Conservation (phyloP, 1,140 invertebrate species). For the Sycophaga agraensis region DNA sequence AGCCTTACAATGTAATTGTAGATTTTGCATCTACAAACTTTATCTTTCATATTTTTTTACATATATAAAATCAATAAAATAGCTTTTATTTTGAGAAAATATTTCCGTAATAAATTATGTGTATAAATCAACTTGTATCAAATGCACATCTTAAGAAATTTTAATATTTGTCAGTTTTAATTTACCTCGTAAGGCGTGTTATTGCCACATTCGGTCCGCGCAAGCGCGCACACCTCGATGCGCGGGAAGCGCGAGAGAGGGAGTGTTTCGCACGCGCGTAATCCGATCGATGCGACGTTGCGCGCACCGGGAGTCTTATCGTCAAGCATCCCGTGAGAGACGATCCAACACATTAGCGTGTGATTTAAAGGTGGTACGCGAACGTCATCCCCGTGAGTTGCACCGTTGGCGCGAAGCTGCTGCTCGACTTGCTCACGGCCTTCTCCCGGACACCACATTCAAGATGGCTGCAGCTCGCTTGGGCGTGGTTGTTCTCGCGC, state of each 20-base stretch:
- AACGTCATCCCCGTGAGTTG: neutral
- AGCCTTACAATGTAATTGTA: too few relatives aligned
- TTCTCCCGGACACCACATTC: slow-evolving; percentile 39
- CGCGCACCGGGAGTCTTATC: slow-evolving; percentile 8
- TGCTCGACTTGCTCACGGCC: neutral
- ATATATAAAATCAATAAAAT: too few relatives aligned
- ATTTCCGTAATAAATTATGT: too few relatives aligned
- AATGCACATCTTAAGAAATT: too few relatives aligned
- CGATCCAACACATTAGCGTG: neutral
- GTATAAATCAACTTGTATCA: too few relatives aligned
- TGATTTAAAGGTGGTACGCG: slow-evolving; percentile 10
- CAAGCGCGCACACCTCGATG: slow-evolving; percentile 17
- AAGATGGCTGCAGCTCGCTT: slow-evolving; percentile 54
- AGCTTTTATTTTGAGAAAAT: too few relatives aligned
- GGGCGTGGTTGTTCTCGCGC: slow-evolving; percentile 51
- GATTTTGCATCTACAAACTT: too few relatives aligned
- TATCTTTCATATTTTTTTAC: too few relatives aligned
- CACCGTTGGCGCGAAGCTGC: neutral
- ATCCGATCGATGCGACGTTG: neutral
- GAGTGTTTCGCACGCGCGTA: neutral
- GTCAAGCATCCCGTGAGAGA: neutral
- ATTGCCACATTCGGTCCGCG: slow-evolving; percentile 1
- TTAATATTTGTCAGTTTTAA: too few relatives aligned
- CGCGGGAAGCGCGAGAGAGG: neutral
- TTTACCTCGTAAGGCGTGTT: neutral